These are phyloP conservation scores for Stomatorhinus ivindoensis DNA, from an alignment of 2,113 vertebrate genomes.

Conservation along the genomic window DNA sequence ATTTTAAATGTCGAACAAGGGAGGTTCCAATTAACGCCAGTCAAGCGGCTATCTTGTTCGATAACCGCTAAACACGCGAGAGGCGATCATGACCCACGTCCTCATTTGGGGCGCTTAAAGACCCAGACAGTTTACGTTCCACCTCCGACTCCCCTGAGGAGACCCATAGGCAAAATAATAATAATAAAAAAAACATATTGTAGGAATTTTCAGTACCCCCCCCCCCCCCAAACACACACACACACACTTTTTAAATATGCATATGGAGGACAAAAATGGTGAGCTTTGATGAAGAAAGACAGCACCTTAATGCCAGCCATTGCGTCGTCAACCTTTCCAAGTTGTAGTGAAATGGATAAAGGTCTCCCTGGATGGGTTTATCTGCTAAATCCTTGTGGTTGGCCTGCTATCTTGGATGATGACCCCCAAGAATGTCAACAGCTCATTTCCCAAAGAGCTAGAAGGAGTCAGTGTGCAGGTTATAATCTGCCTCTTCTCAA, in stretches of 20 bases:
- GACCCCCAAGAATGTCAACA: slow-evolving; percentile 89
- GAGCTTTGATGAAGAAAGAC: slow-evolving; percentile 22
- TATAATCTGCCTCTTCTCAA: slow-evolving; percentile 72
- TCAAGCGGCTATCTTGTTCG: not conserved
- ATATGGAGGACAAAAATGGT: not conserved
- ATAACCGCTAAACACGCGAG: not conserved
- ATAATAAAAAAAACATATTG: not conserved
- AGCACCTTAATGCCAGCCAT: slow-evolving; percentile 58
- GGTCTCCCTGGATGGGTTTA: slow-evolving; percentile 74
- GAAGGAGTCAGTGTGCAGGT: slow-evolving; percentile 56
- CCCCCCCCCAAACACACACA: no score
- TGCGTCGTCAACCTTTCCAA: slow-evolving; percentile 58
- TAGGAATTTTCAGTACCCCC: not conserved
- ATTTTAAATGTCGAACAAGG: not conserved
- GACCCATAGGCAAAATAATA: not conserved
- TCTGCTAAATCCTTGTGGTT: slow-evolving; percentile 78
- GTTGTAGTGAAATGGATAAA: slow-evolving; percentile 68
- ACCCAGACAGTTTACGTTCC: not conserved
- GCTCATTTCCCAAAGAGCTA: slow-evolving; percentile 77
- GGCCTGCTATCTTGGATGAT: slow-evolving; percentile 73
- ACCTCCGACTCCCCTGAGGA: not conserved
- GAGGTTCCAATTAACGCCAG: not conserved
- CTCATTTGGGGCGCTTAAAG: not conserved
- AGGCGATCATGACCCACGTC: not conserved
- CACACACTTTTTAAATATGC: not conserved